phyloP scores from a whole-genome alignment of 2,797 vertebrate species.

The Chromobotia macracanthus region DNA sequence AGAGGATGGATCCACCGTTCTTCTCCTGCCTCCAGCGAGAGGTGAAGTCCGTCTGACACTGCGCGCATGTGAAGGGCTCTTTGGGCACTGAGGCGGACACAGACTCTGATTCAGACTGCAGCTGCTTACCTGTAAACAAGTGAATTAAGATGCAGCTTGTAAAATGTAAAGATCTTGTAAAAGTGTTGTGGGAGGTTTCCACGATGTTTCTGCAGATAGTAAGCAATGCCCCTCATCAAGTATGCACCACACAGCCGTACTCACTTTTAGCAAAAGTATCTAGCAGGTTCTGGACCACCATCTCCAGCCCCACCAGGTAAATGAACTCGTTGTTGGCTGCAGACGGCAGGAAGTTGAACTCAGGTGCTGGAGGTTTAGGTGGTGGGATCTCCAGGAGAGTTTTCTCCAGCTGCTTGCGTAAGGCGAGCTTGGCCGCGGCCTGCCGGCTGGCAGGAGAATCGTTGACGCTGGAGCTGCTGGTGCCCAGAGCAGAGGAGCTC shows the following conservation, averaged over 20 bases:
- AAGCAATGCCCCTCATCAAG: background rate
- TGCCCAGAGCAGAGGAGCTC: slow-evolving; percentile 75
- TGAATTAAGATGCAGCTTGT: background rate
- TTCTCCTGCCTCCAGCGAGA: slow-evolving; percentile 98
- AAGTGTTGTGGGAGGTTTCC: too few species aligned
- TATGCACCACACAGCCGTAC: slow-evolving; percentile 11
- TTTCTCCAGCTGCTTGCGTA: slow-evolving; percentile 97
- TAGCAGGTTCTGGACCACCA: slow-evolving; percentile 95
- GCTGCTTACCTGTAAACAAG: slow-evolving; percentile 77
- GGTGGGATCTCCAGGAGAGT: slow-evolving; percentile 96
- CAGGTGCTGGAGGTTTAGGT: slow-evolving; percentile 91
- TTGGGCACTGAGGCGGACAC: slow-evolving; percentile 70
- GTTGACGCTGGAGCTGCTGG: slow-evolving; percentile 68
- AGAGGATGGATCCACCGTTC: slow-evolving; percentile 85
- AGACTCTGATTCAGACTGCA: slow-evolving; percentile 45
- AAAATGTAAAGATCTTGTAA: too few species aligned
- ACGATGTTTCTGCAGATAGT: too few species aligned
- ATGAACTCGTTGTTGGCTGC: slow-evolving; percentile 99
- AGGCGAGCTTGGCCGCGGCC: slow-evolving; percentile 91
- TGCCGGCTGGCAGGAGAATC: slow-evolving; percentile 94
- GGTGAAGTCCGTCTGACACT: slow-evolving; percentile 99
- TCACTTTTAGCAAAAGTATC: slow-evolving; percentile 89
- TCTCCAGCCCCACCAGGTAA: slow-evolving; percentile 95
- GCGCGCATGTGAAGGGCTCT: slow-evolving; percentile 91
- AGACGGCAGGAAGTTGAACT: slow-evolving; percentile 95